These are phyloP conservation scores for Crepidodera aurea DNA, from an alignment of 2,888 invertebrate genomes.

Conservation along the genomic window DNA sequence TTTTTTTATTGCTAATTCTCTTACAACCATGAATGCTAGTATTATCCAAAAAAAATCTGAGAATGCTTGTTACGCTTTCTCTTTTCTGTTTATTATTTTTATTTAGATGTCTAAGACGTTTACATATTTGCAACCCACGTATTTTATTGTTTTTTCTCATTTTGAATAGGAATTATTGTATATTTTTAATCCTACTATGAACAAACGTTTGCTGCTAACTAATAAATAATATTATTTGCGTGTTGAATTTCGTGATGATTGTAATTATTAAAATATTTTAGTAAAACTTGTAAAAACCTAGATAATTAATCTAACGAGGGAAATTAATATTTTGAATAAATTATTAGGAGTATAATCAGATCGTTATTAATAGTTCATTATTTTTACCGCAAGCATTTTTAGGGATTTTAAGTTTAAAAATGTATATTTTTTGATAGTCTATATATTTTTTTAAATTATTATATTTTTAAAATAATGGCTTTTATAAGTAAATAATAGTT, in stretches of 20 bases:
- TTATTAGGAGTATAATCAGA: background rate
- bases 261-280: no score
- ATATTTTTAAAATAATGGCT: no score
- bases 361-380: background rate
- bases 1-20: conserved; percentile 23
- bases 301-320: background rate
- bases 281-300: background rate
- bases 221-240: no score
- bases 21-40: conserved; percentile 31
- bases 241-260: no score
- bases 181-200: no score
- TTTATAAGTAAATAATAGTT: no score
- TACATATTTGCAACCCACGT: background rate
- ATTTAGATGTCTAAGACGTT: background rate
- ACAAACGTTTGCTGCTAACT: no score
- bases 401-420: no score
- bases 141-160: background rate
- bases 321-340: conserved; percentile 3
- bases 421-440: no score
- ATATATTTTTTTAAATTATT: no score
- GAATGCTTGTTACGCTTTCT: conserved; percentile 7
- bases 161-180: background rate
- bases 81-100: background rate
- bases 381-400: no score
- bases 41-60: conserved; percentile 31